Conservation (phyloP, 2,888 invertebrate species). For the Leucozona laternaria region DNA sequence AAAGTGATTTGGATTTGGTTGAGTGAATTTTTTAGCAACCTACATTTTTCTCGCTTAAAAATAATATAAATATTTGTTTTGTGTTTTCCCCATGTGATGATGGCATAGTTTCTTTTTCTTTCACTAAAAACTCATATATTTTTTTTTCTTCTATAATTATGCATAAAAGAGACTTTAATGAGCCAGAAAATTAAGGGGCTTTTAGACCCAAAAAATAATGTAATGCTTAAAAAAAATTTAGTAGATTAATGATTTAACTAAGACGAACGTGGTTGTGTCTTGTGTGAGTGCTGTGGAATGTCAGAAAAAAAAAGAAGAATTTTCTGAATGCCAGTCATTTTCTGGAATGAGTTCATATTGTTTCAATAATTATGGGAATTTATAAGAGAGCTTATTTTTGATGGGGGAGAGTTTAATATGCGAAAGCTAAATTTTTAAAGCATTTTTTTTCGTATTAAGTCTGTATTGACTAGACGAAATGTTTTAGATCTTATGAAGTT, state of each 20-base stretch:
- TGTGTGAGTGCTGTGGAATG: not conserved
- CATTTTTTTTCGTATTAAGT: not conserved
- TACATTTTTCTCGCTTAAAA: conserved; percentile 17
- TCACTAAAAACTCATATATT: not conserved
- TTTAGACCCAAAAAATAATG: conserved; percentile 26
- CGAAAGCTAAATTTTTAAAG: not conserved
- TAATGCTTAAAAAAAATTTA: not conserved
- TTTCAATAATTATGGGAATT: conserved; percentile 40
- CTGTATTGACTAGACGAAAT: not conserved
- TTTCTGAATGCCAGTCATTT: conserved; percentile 2
- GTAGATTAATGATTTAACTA: conserved; percentile 65
- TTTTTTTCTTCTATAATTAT: not conserved
- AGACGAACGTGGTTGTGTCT: conserved; percentile 4
- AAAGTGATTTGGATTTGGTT: conserved; percentile 47
- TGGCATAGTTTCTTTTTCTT: not conserved
- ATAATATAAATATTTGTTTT: not conserved
- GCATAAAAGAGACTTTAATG: conserved; percentile 48
- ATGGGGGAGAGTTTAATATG: not conserved
- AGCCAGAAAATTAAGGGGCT: conserved; percentile 59
- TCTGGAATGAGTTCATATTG: conserved; percentile 15
- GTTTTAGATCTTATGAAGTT: not conserved
- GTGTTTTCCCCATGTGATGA: not conserved
- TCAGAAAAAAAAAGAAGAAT: conserved; percentile 1
- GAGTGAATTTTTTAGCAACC: conserved; percentile 55
- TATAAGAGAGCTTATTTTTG: not conserved